Conservation (phyloP, 1,140 invertebrate species). For the Aphaenogaster floridana region DNA sequence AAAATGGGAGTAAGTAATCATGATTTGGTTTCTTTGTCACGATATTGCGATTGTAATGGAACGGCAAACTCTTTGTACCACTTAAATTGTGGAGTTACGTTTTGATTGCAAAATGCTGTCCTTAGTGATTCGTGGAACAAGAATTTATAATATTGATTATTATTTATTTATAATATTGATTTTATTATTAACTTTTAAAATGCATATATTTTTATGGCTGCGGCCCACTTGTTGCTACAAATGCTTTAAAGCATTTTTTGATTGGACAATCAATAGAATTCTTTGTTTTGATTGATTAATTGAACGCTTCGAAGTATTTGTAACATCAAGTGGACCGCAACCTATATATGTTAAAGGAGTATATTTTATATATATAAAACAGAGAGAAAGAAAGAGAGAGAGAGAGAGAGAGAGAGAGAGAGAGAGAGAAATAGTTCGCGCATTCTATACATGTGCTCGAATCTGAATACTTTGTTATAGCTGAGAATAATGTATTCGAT, state of each 20-base stretch:
- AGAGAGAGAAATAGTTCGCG: neutral
- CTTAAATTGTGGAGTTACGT: neutral
- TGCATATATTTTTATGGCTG: neutral
- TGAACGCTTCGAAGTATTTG: no score
- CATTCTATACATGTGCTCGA: neutral
- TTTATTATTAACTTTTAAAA: neutral
- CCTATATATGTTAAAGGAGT: no score
- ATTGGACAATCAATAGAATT: no score
- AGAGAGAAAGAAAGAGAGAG: no score
- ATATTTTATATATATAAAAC: no score
- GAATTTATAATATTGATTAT: no score
- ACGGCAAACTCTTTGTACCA: neutral
- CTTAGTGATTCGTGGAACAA: no score
- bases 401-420: neutral
- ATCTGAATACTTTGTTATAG: neutral
- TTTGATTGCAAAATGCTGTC: neutral
- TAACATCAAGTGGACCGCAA: no score
- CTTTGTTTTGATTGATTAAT: no score
- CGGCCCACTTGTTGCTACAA: no score
- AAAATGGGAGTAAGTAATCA: neutral
- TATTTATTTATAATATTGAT: neutral
- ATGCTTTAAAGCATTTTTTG: no score
- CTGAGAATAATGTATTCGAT: neutral
- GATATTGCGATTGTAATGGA: neutral
- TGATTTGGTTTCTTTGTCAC: neutral